Base-by-base conservation (phyloP, 2,888 invertebrate species). In the Drosophila borealis region DNA sequence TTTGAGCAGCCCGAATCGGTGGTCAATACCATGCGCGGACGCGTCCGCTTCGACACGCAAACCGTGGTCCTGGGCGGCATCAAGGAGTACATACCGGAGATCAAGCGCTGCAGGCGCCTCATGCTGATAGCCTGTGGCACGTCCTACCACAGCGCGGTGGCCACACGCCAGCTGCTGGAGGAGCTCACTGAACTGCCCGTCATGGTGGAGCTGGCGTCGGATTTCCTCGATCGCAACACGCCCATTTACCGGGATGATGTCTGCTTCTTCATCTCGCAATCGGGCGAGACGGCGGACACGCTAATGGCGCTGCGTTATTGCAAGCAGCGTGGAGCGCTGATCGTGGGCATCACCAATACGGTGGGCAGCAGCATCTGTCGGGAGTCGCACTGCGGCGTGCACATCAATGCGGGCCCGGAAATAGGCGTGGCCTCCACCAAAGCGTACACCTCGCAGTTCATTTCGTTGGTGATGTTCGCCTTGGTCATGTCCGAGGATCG, bases 351-450 rank as follows among this genome's bases (percentile, higher is more conserved):
- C 74, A 99, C 99, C 45, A 99, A 99, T 92, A 99, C 99, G 0
- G 99, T 99, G 0, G 99, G 99, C 46, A 98, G 98, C 91, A 98
- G 98, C 69, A 99, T 99, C 88, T 98, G 98, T 92, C 96, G 99
- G 25, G 99, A 99, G 93, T 98, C 98, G 5, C 98, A 99, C 91
- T 99, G 99, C 90, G 99, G 99, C 78, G 97, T 99, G 21, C 99
- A 99, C 93, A 98, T 99, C 82, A 99, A 99, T 92, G 99, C 99
- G 33, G 99, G 99, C 0, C 99, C 99, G 4, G 99, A 99, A 93
- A 99, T 99, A 81, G 99, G 99, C 92, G 99, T 99, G 2, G 99
- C 99, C 37, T 98, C 98, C 59, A 99, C 99, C 9, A 99, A 99
- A 93, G 99, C 99, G 0, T 99, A 99, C 93, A 99, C 99, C 1